phyloP scores from a whole-genome alignment of 2,888 invertebrate species.

The Schizaphis graminum region DNA sequence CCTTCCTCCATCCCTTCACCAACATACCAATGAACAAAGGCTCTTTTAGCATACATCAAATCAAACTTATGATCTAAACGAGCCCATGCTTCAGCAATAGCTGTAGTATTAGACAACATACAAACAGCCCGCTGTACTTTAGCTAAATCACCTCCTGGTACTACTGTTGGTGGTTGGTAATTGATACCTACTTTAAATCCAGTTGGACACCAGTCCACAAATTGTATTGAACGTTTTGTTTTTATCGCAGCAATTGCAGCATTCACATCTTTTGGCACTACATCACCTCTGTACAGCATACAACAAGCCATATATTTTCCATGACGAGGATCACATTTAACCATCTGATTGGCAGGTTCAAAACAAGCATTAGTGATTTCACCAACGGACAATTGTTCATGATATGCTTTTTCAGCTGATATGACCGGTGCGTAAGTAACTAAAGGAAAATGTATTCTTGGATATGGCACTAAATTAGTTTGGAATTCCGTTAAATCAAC shows the following conservation, averaged over 20 bases:
- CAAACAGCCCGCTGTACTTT: conserved; percentile 97
- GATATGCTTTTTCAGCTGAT: conserved; percentile 73
- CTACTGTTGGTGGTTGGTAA: conserved; percentile 94
- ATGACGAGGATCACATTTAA: conserved; percentile 72
- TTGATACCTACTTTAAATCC: conserved; percentile 77
- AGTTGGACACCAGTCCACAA: conserved; percentile 71
- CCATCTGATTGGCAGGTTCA: conserved; percentile 74
- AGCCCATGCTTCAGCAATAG: conserved; percentile 97
- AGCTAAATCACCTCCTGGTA: conserved; percentile 93
- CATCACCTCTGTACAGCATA: conserved; percentile 72
- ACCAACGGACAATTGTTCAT: conserved; percentile 73
- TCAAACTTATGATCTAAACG: conserved; percentile 96
- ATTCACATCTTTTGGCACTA: conserved; percentile 73
- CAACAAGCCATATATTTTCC: conserved; percentile 74
- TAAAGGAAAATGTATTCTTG: conserved; percentile 77
- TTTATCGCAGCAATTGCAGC: conserved; percentile 75
- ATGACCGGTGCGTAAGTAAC: conserved; percentile 74
- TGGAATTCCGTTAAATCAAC: conserved; percentile 95
- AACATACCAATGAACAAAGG: conserved; percentile 96
- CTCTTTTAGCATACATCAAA: conserved; percentile 96
- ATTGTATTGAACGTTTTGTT: conserved; percentile 73
- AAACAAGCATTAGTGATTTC: conserved; percentile 77
- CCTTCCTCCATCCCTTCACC: conserved; percentile 89
- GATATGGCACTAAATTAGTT: conserved; percentile 75
- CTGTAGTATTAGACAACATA: conserved; percentile 98